Conservation (phyloP, 2,113 vertebrate species). For the Ibidorhyncha struthersii region DNA sequence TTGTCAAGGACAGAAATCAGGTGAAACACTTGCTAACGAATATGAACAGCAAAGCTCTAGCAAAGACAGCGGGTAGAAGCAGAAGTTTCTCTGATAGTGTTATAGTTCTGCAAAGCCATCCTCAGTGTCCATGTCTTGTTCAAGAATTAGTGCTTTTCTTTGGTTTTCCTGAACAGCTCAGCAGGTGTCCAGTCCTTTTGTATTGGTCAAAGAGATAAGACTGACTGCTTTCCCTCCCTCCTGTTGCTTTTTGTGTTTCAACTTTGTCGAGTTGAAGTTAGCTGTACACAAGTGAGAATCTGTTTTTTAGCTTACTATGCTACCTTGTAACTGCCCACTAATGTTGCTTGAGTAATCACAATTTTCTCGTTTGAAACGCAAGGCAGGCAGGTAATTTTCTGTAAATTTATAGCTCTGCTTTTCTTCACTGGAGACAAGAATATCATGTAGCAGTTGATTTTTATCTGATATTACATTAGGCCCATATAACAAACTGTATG, state of each 20-base stretch:
- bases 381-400: background rate
- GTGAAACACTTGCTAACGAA: background rate
- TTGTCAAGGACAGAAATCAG: background rate
- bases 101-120: background rate
- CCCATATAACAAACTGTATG: background rate
- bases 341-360: background rate
- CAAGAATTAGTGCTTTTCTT: background rate
- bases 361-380: background rate
- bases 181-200: background rate
- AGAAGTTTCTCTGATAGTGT: background rate
- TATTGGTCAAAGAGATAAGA: background rate
- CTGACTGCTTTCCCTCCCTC: background rate
- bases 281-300: background rate
- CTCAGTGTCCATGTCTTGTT: background rate
- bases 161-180: background rate
- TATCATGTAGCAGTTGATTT: background rate
- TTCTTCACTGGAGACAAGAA: background rate
- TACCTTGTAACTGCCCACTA: background rate
- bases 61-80: background rate
- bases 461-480: background rate
- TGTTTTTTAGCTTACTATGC: background rate
- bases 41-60: rapidly evolving
- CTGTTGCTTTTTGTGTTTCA: background rate
- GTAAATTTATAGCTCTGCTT: background rate
- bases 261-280: background rate